Evolutionary conservation across 2,888 invertebrate genomes (phyloP).

Genomic region (Campaea margaritaria): DNA sequence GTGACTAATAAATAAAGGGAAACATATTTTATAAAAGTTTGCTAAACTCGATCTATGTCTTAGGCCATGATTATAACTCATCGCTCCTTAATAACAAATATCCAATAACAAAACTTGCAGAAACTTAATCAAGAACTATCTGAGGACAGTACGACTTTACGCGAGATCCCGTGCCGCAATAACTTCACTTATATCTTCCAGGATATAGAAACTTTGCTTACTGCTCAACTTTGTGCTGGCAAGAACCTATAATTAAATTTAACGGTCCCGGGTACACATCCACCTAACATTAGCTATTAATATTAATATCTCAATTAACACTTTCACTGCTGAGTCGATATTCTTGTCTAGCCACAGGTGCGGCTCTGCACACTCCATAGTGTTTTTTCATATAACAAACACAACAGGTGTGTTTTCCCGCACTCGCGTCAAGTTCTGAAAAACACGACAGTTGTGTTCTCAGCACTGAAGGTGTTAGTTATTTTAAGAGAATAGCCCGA

Average conservation of each 20-base stretch:
- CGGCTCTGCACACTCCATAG: too few relatives aligned
- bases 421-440: too few relatives aligned
- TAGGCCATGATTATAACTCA: conserved; percentile 10
- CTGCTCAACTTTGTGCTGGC: conserved; percentile 38
- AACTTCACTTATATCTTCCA: conserved; percentile 59
- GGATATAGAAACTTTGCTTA: conserved; percentile 49
- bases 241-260: conserved; percentile 34
- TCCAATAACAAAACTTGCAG: conserved; percentile 39
- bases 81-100: conserved; percentile 14
- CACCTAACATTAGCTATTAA: neutral
- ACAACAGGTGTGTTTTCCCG: too few relatives aligned
- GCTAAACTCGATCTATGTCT: conserved; percentile 1
- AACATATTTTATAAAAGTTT: neutral
- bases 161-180: conserved; percentile 48
- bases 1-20: too few relatives aligned
- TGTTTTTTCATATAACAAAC: too few relatives aligned
- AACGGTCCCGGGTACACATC: conserved; percentile 25
- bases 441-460: too few relatives aligned
- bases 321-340: too few relatives aligned
- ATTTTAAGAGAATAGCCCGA: too few relatives aligned
- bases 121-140: conserved; percentile 60
- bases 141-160: conserved; percentile 41
- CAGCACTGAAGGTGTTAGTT: too few relatives aligned
- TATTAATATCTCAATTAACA: neutral
- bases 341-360: too few relatives aligned